phyloP scores from a whole-genome alignment of 2,888 invertebrate genomes.

The Lepidonotus clava region DNA sequence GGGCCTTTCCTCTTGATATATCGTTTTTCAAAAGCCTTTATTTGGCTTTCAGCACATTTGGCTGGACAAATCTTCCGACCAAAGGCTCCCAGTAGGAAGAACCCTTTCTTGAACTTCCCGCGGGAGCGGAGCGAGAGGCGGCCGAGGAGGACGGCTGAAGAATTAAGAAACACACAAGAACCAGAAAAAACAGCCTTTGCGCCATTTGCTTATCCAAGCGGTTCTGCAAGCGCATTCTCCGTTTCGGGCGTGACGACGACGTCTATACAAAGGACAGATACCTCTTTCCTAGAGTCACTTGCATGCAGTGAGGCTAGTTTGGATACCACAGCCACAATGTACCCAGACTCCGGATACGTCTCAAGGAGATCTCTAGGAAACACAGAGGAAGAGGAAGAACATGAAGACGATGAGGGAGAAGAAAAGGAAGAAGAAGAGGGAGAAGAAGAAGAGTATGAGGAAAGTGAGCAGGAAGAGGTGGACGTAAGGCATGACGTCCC shows the following conservation, averaged over 20 bases:
- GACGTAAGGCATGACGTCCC: neutral
- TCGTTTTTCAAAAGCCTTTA: no score
- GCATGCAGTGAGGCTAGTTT: neutral
- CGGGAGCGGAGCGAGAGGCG: neutral
- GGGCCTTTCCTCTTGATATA: no score
- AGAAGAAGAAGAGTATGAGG: neutral
- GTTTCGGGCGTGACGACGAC: neutral
- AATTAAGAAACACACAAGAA: neutral
- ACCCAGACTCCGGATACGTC: no score
- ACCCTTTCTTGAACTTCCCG: neutral
- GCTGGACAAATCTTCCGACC: slow-evolving; percentile 6
- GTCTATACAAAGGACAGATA: neutral
- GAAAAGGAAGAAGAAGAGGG: neutral
- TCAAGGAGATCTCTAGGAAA: no score
- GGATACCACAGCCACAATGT: no score
- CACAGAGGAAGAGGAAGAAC: neutral
- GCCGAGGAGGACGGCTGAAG: neutral
- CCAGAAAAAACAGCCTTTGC: neutral
- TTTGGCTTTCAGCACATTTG: neutral
- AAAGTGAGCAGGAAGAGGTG: neutral
- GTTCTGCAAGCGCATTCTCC: neutral
- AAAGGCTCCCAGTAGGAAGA: neutral
- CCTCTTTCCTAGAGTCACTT: neutral
- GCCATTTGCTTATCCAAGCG: no score
- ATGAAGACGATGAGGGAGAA: neutral